Evolutionary conservation across 2,888 invertebrate genomes (phyloP), one percentile per base, ranked within the genome.

Genomic region (Ophioninae sp.): DNA sequence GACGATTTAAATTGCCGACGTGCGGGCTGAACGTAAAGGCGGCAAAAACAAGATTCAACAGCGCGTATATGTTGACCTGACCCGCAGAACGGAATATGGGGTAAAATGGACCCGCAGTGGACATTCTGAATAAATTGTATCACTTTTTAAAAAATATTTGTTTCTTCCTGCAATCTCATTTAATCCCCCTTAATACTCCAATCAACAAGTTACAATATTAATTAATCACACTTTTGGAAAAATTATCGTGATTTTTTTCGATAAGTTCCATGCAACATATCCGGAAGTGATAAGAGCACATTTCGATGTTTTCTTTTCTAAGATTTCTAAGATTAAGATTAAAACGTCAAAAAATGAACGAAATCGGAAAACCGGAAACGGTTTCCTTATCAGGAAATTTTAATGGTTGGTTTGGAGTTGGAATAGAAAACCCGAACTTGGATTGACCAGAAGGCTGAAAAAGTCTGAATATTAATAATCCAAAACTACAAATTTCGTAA

Each of bases 1-100:
- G 83, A 80, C 80, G 80, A 83, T 80, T 77, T 77, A 68, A 77
- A 83, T 83, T 83, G 83, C 73, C 58, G 68, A 63, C 56, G 63
- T 51, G 74, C 59, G 64, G 64, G 58, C 61, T 44, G 41, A 72
- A 41, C 71, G 63, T 44, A 51, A 77, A 76, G 71, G 58, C 64
- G 6, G 44, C 59, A 68, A 59, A 44, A 77, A 58, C 39, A 10
- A 73, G 44, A 73, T 63, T 63, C 13, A 77, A n/a, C 56, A 10
- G 39, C 20, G 67, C 67, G 39, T 73, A 61, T 63, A 39, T 20
- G 65, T 65, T 20, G 61, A 8, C 6, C 30, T 30, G 22, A 65
- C 17, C 56, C 7, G 56, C 22, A 64, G 39, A 73, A 65, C 20
- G 56, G 39, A 37, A 65, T 17, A 0, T 41, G 41, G 41, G 73